These are phyloP conservation scores for Cossypha heuglini DNA, from an alignment of 2,797 vertebrate species.

Conservation along the genomic window DNA sequence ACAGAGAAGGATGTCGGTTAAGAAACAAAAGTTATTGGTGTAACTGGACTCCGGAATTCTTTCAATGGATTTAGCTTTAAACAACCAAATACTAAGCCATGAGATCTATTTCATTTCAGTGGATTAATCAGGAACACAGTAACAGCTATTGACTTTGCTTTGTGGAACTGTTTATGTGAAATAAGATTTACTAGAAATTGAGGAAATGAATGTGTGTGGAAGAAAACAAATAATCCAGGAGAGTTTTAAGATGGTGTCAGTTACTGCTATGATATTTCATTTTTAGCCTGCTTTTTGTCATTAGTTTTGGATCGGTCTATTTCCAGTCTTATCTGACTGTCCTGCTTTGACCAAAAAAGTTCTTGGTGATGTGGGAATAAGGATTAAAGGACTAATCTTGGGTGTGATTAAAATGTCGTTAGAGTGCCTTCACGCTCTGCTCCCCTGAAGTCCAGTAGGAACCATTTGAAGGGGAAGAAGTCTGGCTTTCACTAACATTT, in stretches of 20 bases:
- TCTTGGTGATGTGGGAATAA: neutral
- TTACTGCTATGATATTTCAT: constrained; percentile 34
- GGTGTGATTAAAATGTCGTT: constrained; percentile 16
- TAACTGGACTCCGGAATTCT: constrained; percentile 38
- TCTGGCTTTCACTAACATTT: neutral
- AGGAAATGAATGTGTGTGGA: constrained; percentile 62
- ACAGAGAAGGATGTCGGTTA: neutral
- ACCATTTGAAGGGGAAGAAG: neutral
- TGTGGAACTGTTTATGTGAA: constrained; percentile 57
- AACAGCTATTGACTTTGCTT: constrained; percentile 53
- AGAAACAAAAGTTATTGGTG: constrained; percentile 33
- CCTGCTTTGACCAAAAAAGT: neutral
- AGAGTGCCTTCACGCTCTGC: neutral
- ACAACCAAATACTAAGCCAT: constrained; percentile 13
- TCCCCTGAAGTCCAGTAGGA: neutral
- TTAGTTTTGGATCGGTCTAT: neutral
- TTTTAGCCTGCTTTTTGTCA: neutral
- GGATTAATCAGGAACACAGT: constrained; percentile 55
- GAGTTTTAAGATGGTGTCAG: constrained; percentile 19
- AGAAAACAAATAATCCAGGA: constrained; percentile 53
- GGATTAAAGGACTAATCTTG: constrained; percentile 20
- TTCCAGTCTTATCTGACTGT: neutral
- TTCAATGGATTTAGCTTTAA: constrained; percentile 48
- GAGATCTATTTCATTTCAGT: constrained; percentile 47
- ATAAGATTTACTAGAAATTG: constrained; percentile 54